Percentiles rank a stretch among this genome's conserved stretches.
phyloP scores from a whole-genome alignment of 2,113 vertebrate species.

The Orthonyx spaldingii region DNA sequence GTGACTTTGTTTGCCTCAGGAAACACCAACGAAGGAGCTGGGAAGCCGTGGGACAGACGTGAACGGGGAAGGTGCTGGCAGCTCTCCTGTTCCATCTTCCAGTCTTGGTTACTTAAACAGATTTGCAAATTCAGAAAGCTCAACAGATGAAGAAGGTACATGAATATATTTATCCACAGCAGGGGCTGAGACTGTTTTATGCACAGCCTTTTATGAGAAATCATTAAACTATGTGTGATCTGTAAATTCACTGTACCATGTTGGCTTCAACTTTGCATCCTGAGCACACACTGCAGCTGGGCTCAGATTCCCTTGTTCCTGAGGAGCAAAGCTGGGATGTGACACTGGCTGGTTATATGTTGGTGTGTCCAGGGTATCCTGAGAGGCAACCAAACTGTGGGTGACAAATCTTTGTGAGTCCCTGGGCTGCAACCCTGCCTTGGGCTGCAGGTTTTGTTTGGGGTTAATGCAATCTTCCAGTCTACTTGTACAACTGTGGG shows the following conservation, averaged over 20 bases:
- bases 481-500: background rate
- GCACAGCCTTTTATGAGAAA: background rate
- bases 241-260: background rate
- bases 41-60: conserved; percentile 76
- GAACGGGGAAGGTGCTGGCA: conserved; percentile 70
- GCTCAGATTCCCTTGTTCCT: background rate
- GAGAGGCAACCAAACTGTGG: background rate
- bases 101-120: conserved; percentile 78
- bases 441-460: background rate
- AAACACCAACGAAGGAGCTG: conserved; percentile 94
- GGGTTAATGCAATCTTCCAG: background rate
- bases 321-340: background rate
- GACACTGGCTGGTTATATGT: background rate
- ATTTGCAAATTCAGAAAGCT: conserved; percentile 91
- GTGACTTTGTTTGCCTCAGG: conserved; percentile 71
- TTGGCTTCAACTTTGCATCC: background rate
- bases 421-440: background rate
- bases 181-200: background rate
- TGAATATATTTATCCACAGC: background rate
- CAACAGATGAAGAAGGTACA: conserved; percentile 97
- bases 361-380: background rate
- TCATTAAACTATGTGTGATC: background rate
- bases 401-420: background rate
- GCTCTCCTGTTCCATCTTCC: conserved; percentile 65
- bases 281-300: background rate